Conservation (phyloP, 92 coral and sea anemone genomes). For the Pocillopora grandis region DNA sequence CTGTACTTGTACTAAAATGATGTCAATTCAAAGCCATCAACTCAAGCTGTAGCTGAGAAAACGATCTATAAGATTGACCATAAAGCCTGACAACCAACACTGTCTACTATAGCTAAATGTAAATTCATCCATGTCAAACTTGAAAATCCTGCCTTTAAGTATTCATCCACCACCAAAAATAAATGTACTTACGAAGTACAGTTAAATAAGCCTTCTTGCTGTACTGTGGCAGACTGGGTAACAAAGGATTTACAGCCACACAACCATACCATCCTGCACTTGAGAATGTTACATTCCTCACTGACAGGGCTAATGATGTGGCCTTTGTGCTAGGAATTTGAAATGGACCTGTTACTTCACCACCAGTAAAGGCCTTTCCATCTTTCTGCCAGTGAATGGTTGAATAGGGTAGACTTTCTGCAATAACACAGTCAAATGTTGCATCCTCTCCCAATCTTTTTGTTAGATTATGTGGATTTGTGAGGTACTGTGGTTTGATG, state of each 20-base stretch:
- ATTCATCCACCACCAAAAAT: neutral
- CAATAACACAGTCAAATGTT: constrained; percentile 75
- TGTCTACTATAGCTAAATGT: too few species aligned
- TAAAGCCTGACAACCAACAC: too few species aligned
- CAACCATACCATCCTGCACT: constrained; percentile 92
- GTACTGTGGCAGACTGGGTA: constrained; percentile 53
- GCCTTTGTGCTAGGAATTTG: constrained; percentile 54
- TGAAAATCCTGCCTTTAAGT: neutral
- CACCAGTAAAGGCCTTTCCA: constrained; percentile 62
- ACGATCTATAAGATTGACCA: too few species aligned
- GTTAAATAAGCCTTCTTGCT: constrained; percentile 68
- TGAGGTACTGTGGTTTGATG: constrained; percentile 55
- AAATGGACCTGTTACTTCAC: constrained; percentile 23
- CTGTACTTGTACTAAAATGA: too few species aligned
- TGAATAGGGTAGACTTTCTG: constrained; percentile 77
- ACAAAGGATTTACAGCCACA: constrained; percentile 86
- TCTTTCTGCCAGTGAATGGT: constrained; percentile 87
- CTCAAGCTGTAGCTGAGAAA: too few species aligned
- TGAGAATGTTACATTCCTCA: constrained; percentile 66
- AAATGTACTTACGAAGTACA: constrained; percentile 82
- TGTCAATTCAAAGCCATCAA: too few species aligned
- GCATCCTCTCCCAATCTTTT: constrained; percentile 70
- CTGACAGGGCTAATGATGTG: constrained; percentile 74
- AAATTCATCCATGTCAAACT: too few species aligned
- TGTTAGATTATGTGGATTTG: constrained; percentile 59